Conservation (phyloP, 2,797 vertebrate genomes). For the Pempheris klunzingeri region DNA sequence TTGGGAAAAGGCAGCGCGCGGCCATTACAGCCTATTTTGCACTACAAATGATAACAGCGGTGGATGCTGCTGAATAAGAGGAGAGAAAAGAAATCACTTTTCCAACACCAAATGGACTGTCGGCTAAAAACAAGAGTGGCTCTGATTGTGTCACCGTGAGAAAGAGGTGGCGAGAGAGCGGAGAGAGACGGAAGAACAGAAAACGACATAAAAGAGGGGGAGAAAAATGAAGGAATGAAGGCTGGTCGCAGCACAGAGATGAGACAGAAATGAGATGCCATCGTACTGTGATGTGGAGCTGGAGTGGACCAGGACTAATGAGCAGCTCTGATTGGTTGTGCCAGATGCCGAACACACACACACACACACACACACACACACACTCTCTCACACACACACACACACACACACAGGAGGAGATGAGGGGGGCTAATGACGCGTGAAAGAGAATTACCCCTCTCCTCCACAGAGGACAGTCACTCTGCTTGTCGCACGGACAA, state of each 20-base stretch:
- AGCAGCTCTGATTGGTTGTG: constrained; percentile 60
- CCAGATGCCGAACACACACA: constrained; percentile 52
- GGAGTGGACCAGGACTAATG: constrained; percentile 58
- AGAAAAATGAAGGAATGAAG: constrained; percentile 41
- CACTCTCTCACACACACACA: constrained; percentile 16
- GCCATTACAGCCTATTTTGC: constrained; percentile 63
- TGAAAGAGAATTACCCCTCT: constrained; percentile 75
- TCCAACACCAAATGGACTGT: constrained; percentile 48
- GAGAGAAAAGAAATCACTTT: constrained; percentile 56
- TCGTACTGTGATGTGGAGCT: constrained; percentile 38
- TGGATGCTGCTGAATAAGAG: constrained; percentile 20
- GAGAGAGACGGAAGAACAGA: background rate
- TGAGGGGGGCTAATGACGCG: constrained; percentile 71
- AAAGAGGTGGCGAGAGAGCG: background rate
- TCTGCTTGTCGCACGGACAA: constrained; percentile 55
- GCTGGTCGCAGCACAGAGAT: constrained; percentile 20
- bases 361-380: constrained; percentile 11
- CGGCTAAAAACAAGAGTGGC: constrained; percentile 34
- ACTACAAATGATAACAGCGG: constrained; percentile 50
- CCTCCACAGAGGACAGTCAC: constrained; percentile 70
- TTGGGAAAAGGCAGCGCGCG: constrained; percentile 17
- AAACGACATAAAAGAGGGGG: constrained; percentile 19
- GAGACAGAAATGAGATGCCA: constrained; percentile 60
- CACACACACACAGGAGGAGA: constrained; percentile 39
- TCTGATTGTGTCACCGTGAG: constrained; percentile 48